Percentiles rank a stretch among this genome's conserved stretches.
These are phyloP conservation scores for Syngnathus acus DNA, from an alignment of 2,797 vertebrate species.

Conservation along the genomic window DNA sequence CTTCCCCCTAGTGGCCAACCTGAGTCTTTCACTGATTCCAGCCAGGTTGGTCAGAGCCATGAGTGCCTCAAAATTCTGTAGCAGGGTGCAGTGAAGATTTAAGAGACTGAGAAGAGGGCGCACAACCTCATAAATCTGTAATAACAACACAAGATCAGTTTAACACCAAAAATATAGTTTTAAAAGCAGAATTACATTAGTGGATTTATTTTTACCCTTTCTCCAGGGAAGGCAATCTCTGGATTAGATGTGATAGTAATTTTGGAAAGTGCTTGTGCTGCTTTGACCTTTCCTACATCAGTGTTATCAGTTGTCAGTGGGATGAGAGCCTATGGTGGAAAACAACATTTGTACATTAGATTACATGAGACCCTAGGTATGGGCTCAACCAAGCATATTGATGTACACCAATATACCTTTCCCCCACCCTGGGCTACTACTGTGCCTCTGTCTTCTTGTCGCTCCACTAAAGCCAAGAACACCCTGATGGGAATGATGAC, in stretches of 20 bases:
- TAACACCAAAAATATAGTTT: not conserved
- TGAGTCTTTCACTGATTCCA: constrained; percentile 86
- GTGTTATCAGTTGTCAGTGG: constrained; percentile 89
- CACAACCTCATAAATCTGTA: constrained; percentile 89
- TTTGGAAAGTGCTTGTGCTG: constrained; percentile 92
- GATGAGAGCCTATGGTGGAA: constrained; percentile 77
- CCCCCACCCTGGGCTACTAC: constrained; percentile 96
- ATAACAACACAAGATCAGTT: constrained; percentile 11
- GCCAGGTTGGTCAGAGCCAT: constrained; percentile 97
- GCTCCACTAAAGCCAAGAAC: constrained; percentile 88
- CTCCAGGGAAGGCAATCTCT: constrained; percentile 91
- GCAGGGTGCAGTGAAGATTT: constrained; percentile 77
- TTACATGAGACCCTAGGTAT: not conserved
- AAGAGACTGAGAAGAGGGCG: constrained; percentile 85
- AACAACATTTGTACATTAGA: constrained; percentile 2
- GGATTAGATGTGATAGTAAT: constrained; percentile 97
- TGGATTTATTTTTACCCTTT: constrained; percentile 69
- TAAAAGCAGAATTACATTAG: not conserved
- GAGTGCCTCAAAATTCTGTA: constrained; percentile 96
- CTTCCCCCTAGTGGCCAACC: constrained; percentile 71
- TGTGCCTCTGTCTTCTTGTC: constrained; percentile 84
- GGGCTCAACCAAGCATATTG: not conserved
- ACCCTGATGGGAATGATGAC: constrained; percentile 66
- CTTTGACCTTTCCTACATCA: constrained; percentile 84
- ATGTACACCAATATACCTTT: constrained; percentile 72